Base-by-base conservation (phyloP, 2,797 vertebrate species). In the Crenichthys baileyi region DNA sequence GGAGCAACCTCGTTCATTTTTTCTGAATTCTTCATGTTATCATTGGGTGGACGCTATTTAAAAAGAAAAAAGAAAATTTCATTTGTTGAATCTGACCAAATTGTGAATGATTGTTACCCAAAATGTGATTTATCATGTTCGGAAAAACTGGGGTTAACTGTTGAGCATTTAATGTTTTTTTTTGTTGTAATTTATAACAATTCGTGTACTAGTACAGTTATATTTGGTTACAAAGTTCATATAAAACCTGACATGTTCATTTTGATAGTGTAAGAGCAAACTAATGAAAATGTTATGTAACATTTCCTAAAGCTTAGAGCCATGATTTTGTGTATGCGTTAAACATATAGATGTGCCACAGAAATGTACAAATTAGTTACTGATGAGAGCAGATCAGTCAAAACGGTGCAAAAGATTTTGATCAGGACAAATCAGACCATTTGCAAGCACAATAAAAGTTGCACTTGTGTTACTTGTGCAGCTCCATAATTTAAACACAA, bases 21-120 rank as follows among this genome's bases (percentile, higher is more conserved):
- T 41, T 78, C 77, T 65, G 11, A 83, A 61, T 79, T 88, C 31
- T 87, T 61, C 72, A 80, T 67, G 61, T 84, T 12, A 73, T 84
- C 26, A 31, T 61, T 58, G 29, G 74, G 83, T 6, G 65, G 48
- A 68, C 76, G 61, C 77, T 84, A 80, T 79, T 90, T 68, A 7
- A 68, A 26, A 2, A 1, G 41, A 77, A 13, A 72, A 77, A 80
- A 60, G 71, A 31, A 78, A 31, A 0, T 4, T 7, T 15, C 56
- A 41, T 26, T 20, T 55, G 68, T 67, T 15, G 7, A 72, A 65
- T 60, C 8, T 81, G 29, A 41, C n/a, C 18, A 20, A 70, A 58
- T 36, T 36, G 4, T 36, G 36, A 36, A 4, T 4, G 4, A 36
- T 36, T 36, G 36, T 36, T 36, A 36, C 2, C 13, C 7, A 48